A percentile compares a stretch with the other conserved stretches of the same genome.
Conservation (phyloP, 1,140 invertebrate genomes). For the Pseudomyrmex concolor region DNA sequence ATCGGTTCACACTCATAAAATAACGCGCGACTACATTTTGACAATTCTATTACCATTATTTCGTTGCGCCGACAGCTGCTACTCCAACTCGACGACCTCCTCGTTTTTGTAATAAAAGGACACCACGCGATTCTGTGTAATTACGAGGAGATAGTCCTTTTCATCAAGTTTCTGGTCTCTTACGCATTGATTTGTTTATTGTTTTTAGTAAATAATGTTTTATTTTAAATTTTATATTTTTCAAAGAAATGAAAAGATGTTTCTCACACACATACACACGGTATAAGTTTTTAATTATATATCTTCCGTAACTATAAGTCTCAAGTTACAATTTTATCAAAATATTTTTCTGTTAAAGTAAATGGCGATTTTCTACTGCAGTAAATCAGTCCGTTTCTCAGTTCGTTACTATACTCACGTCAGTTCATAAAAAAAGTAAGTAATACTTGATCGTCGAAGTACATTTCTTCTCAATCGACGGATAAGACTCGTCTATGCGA, state of each 20-base stretch:
- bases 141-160: constrained; percentile 29
- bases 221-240: too few relatives aligned
- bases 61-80: constrained; percentile 79
- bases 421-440: constrained; percentile 35
- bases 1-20: constrained; percentile 82
- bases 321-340: too few relatives aligned
- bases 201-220: too few relatives aligned
- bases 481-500: constrained; percentile 70
- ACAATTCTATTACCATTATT: constrained; percentile 85
- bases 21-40: constrained; percentile 84
- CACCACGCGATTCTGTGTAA: constrained; percentile 19
- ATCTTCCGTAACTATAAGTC: too few relatives aligned
- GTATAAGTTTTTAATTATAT: too few relatives aligned
- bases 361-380: too few relatives aligned
- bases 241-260: too few relatives aligned
- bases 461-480: constrained; percentile 65
- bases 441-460: constrained; percentile 66
- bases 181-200: neutral
- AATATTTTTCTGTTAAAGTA: too few relatives aligned
- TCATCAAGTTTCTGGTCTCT: neutral
- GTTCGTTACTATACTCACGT: too few relatives aligned
- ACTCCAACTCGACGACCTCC: constrained; percentile 36
- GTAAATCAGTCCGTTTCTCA: too few relatives aligned
- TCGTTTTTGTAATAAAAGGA: constrained; percentile 58
- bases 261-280: too few relatives aligned